These are phyloP conservation scores for Thumatha senex DNA, from an alignment of 2,888 invertebrate genomes.

Conservation along the genomic window DNA sequence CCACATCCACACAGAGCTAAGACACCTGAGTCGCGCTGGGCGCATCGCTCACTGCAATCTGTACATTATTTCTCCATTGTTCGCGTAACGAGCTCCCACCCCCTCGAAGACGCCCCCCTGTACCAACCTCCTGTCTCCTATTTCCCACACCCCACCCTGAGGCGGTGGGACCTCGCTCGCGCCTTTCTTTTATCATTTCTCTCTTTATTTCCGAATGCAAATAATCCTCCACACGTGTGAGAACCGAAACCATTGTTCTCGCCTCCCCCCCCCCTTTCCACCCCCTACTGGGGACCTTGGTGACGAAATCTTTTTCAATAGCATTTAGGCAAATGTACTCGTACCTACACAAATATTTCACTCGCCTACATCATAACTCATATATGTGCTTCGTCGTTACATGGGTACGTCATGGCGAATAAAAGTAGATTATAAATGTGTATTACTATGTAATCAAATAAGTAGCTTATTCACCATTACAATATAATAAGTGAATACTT, in stretches of 20 bases:
- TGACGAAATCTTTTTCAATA: conserved; percentile 82
- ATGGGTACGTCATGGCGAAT: conserved; percentile 24
- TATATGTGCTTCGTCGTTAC: conserved; percentile 38
- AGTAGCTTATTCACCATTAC: too few relatives aligned
- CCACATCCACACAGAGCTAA: conserved; percentile 58
- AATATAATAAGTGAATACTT: conserved; percentile 15
- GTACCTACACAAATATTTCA: conserved; percentile 59
- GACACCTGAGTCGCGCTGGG: conserved; percentile 81
- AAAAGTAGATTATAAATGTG: conserved; percentile 34
- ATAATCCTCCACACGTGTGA: conserved; percentile 85
- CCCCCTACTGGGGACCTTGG: conserved; percentile 69
- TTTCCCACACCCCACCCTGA: conserved; percentile 81
- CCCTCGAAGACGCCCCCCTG: conserved; percentile 49
- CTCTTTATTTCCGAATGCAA: conserved; percentile 85
- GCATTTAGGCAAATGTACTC: conserved; percentile 72
- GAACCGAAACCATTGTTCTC: conserved; percentile 84
- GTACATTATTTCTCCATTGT: conserved; percentile 84
- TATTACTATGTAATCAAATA: conserved; percentile 17
- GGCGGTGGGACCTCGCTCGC: conserved; percentile 82
- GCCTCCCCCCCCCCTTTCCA: conserved; percentile 70
- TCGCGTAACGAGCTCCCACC: conserved; percentile 82
- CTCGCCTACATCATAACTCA: conserved; percentile 47
- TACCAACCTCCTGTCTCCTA: conserved; percentile 53
- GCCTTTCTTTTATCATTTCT: conserved; percentile 84
- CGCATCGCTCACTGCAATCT: conserved; percentile 84